phyloP scores from a whole-genome alignment of 2,888 invertebrate genomes.

The Hymenopus coronatus region DNA sequence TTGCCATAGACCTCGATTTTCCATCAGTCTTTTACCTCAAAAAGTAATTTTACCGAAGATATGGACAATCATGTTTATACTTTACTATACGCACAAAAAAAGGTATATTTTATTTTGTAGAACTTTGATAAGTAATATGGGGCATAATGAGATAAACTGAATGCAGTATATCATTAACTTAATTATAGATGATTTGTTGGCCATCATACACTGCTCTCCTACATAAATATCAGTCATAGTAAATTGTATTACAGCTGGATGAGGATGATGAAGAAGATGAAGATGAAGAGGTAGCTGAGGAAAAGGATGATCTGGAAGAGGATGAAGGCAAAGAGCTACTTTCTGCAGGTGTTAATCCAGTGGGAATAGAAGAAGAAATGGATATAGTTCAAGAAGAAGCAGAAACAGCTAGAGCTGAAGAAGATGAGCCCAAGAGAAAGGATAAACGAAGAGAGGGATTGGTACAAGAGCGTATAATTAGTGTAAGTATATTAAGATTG shows the following conservation, averaged over 20 bases:
- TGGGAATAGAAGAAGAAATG: slow-evolving; percentile 3
- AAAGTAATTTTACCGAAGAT: no score
- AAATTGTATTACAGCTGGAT: slow-evolving; percentile 19
- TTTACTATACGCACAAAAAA: no score
- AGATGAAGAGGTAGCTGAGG: slow-evolving; percentile 37
- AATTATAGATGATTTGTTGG: no score
- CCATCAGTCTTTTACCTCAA: no score
- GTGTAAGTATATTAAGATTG: slow-evolving; percentile 51
- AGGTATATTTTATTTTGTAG: no score
- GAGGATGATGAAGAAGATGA: slow-evolving; percentile 40
- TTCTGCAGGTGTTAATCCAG: background rate
- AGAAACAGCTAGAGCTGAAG: background rate
- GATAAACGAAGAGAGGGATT: slow-evolving; percentile 48
- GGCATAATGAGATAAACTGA: no score
- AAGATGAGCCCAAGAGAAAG: slow-evolving; percentile 24
- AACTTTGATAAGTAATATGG: no score
- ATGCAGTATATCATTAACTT: no score
- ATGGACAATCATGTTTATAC: no score
- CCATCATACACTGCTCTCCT: background rate
- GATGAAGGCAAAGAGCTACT: slow-evolving; percentile 41
- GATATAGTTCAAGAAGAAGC: slow-evolving; percentile 7
- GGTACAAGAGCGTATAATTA: slow-evolving; percentile 63
- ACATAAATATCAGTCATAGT: background rate
- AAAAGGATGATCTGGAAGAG: slow-evolving; percentile 44
- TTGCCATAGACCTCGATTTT: no score